Conservation (phyloP, 2,113 vertebrate species). For the Hepsetus odoe region DNA sequence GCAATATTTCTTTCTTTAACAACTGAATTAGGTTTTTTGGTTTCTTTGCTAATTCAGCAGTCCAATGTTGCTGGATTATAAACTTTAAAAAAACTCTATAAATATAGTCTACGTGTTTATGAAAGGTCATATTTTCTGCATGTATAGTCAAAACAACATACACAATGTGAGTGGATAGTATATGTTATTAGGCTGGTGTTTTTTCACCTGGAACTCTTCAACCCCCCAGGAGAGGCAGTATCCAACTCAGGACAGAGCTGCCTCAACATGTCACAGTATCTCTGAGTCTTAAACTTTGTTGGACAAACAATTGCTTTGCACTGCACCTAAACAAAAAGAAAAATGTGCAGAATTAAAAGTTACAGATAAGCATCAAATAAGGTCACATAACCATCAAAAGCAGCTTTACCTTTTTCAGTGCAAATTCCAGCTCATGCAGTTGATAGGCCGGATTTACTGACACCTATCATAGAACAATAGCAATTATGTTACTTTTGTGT, state of each 20-base stretch:
- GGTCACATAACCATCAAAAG: neutral
- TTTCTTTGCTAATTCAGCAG: neutral
- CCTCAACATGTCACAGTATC: conserved; percentile 86
- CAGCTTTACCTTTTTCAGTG: conserved; percentile 80
- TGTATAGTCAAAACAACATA: too few relatives aligned
- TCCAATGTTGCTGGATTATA: neutral
- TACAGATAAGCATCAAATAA: neutral
- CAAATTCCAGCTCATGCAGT: conserved; percentile 80
- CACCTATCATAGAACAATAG: conserved; percentile 72
- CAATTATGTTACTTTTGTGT: neutral
- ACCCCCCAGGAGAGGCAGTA: conserved; percentile 73
- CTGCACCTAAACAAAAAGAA: conserved; percentile 75
- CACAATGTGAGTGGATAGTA: neutral
- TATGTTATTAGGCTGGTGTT: neutral
- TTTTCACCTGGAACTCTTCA: conserved; percentile 85
- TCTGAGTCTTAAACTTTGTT: conserved; percentile 84
- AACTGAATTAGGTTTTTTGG: too few relatives aligned
- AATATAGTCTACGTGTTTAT: neutral
- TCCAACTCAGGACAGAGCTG: conserved; percentile 88
- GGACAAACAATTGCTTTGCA: conserved; percentile 90
- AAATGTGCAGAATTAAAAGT: too few relatives aligned
- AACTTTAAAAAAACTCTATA: neutral
- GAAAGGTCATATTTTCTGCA: too few relatives aligned
- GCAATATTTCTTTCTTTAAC: too few relatives aligned
- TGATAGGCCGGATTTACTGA: conserved; percentile 94